Evolutionary conservation across 2,113 vertebrate species (phyloP).

Genomic region (Dryoscopus gambensis): DNA sequence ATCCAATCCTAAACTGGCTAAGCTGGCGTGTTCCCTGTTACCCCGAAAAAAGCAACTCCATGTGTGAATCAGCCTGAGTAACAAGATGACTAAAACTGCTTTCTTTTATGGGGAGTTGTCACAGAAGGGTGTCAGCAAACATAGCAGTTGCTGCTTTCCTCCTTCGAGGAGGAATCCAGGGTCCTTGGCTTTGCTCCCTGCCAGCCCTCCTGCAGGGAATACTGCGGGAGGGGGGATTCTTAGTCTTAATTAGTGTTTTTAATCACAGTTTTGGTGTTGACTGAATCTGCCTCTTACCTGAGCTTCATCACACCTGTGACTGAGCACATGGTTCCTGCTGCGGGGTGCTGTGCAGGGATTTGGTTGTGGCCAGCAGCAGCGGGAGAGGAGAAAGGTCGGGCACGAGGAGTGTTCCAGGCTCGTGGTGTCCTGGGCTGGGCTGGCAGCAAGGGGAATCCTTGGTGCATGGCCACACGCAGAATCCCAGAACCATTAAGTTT

Average conservation of each 20-base stretch:
- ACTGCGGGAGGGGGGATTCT: not conserved
- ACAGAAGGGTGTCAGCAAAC: conserved; percentile 54
- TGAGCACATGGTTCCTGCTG: not conserved
- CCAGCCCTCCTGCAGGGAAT: not conserved
- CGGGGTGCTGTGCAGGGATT: not conserved
- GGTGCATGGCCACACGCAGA: accelerated
- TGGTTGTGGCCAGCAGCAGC: not conserved
- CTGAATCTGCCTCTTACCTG: not conserved
- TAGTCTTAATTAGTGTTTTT: not conserved
- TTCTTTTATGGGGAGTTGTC: conserved; percentile 17
- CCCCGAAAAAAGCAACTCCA: conserved; percentile 35
- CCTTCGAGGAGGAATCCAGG: not conserved
- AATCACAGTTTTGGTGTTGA: not conserved
- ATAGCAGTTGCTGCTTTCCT: conserved; percentile 30
- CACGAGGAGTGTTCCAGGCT: accelerated
- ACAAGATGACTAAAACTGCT: conserved; percentile 57
- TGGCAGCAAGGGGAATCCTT: not conserved
- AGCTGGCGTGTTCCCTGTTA: not conserved
- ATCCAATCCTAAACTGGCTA: not conserved
- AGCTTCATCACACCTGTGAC: not conserved
- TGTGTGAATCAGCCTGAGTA: conserved; percentile 57
- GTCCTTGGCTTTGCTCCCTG: not conserved
- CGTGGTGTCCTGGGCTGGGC: not conserved
- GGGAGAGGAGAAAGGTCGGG: not conserved
- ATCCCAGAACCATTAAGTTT: not conserved